Percentiles rank a stretch among this genome's conserved stretches.
phyloP scores from a whole-genome alignment of 37 sponge, comb jelly and placozoan genomes.

The Bolinopsis microptera region DNA sequence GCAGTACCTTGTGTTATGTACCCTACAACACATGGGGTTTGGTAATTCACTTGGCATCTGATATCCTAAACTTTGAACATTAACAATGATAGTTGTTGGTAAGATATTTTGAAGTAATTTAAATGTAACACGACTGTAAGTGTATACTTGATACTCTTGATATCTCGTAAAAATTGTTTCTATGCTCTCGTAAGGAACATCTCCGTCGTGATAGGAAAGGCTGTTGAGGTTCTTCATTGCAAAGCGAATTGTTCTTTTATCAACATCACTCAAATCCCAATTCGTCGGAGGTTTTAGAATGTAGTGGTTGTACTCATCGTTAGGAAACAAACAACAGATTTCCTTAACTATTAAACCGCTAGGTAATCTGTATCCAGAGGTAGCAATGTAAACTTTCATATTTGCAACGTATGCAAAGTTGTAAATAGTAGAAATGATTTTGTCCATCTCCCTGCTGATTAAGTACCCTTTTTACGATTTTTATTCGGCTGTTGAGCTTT shows the following conservation, averaged over 20 bases:
- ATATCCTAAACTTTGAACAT: background rate
- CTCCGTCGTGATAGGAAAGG: background rate
- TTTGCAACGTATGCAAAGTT: background rate
- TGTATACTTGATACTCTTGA: background rate
- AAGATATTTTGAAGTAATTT: background rate
- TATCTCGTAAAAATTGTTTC: background rate
- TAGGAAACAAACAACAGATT: background rate
- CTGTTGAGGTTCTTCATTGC: background rate
- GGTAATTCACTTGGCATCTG: background rate
- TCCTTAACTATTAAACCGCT: constrained; percentile 1
- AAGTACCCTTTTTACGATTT: background rate
- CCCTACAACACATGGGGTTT: background rate
- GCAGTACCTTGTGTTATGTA: background rate
- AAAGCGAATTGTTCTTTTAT: background rate
- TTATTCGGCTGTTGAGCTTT: background rate
- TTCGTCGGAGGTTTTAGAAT: background rate
- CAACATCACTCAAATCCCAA: background rate
- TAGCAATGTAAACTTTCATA: background rate
- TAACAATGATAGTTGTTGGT: background rate
- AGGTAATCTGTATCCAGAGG: background rate
- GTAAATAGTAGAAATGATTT: background rate
- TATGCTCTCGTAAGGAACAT: background rate
- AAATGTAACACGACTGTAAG: background rate
- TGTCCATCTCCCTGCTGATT: background rate
- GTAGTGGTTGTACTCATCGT: background rate